phyloP scores from a whole-genome alignment of 2,797 vertebrate species.

The Anguilla pacifica region DNA sequence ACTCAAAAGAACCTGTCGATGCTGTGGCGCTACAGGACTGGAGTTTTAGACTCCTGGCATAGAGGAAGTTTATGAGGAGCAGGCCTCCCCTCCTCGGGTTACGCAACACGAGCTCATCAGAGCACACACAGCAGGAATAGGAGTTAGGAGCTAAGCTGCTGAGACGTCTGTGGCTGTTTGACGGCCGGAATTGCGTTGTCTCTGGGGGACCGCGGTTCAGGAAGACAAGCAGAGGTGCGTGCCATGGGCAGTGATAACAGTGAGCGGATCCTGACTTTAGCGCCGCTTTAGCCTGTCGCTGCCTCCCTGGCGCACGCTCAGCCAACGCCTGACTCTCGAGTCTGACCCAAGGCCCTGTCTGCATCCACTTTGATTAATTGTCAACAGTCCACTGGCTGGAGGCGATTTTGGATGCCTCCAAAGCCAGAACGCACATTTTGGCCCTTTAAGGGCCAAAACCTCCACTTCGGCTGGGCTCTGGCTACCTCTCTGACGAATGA shows the following conservation, averaged over 20 bases:
- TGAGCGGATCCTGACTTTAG: background rate
- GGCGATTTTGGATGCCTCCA: slow-evolving; percentile 41
- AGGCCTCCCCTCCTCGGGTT: background rate
- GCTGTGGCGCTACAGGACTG: no score
- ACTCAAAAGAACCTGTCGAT: background rate
- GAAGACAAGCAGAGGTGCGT: background rate
- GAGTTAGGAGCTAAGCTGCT: background rate
- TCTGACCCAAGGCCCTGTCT: slow-evolving; percentile 31
- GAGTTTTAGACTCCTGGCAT: background rate
- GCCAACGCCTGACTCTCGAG: slow-evolving; percentile 29
- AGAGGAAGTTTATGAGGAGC: background rate
- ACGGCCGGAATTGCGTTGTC: background rate
- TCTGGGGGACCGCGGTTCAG: background rate
- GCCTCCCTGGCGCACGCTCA: slow-evolving; percentile 20
- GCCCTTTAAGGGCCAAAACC: slow-evolving; percentile 41
- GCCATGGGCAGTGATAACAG: background rate
- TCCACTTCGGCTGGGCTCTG: slow-evolving; percentile 33
- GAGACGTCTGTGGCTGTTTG: background rate
- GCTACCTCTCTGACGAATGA: slow-evolving; percentile 40
- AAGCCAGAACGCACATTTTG: slow-evolving; percentile 41
- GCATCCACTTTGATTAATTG: slow-evolving; percentile 51
- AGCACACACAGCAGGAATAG: no score
- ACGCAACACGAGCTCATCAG: background rate
- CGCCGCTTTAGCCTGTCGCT: background rate
- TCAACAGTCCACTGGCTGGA: slow-evolving; percentile 48